Conservation (phyloP, 1,140 invertebrate genomes). For the Coenobita brevimanus region DNA sequence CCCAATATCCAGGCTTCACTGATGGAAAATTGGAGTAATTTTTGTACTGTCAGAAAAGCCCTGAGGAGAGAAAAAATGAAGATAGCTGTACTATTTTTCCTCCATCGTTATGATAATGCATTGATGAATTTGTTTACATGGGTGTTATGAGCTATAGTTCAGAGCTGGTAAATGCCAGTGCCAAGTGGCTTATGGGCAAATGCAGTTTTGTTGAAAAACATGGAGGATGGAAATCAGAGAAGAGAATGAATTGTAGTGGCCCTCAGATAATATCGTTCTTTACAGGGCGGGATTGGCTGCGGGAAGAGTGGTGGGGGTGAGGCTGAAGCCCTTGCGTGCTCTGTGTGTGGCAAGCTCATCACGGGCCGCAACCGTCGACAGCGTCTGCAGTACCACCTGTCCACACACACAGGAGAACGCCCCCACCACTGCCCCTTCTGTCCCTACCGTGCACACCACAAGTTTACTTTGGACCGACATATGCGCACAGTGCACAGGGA, state of each 20-base stretch:
- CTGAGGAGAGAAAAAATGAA: too few relatives aligned
- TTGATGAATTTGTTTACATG: too few relatives aligned
- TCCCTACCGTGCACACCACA: conserved; percentile 71
- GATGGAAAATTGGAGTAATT: neutral
- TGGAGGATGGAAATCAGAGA: neutral
- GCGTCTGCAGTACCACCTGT: conserved; percentile 57
- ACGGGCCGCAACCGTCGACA: conserved; percentile 58
- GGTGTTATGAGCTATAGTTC: too few relatives aligned
- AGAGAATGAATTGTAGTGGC: conserved; percentile 6
- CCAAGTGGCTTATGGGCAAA: too few relatives aligned
- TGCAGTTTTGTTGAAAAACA: too few relatives aligned
- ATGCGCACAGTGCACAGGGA: conserved; percentile 54
- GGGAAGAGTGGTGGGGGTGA: conserved; percentile 62
- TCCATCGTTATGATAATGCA: too few relatives aligned
- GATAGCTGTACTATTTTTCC: too few relatives aligned
- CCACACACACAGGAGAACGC: conserved; percentile 72
- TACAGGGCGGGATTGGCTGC: conserved; percentile 59
- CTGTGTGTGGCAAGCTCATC: conserved; percentile 61
- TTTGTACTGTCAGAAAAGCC: too few relatives aligned
- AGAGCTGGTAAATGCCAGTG: too few relatives aligned
- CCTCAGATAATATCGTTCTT: conserved; percentile 58
- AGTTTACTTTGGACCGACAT: conserved; percentile 61
- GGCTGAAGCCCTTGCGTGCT: conserved; percentile 43
- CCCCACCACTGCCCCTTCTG: conserved; percentile 75
- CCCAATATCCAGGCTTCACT: neutral